Evolutionary conservation across 2,888 invertebrate genomes (phyloP).

Genomic region (Amitus sp.): DNA sequence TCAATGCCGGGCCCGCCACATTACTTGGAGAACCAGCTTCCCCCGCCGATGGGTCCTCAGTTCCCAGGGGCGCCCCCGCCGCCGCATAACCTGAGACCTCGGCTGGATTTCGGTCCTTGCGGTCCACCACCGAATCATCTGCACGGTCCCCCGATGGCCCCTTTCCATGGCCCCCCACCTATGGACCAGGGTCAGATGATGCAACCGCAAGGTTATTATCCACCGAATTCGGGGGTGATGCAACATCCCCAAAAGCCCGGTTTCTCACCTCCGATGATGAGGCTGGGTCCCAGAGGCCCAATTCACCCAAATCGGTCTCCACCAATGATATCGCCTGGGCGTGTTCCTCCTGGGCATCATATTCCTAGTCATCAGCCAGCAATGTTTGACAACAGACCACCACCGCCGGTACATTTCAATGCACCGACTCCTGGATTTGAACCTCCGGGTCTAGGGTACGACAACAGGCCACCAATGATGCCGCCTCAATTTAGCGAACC

Average conservation of each 20-base stretch:
- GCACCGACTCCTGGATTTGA: slow-evolving; percentile 45
- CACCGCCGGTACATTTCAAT: slow-evolving; percentile 38
- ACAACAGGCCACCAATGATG: no score
- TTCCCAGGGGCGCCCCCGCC: slow-evolving; percentile 20
- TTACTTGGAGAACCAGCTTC: slow-evolving; percentile 54
- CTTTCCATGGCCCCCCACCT: slow-evolving; percentile 47
- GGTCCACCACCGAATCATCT: slow-evolving; percentile 37
- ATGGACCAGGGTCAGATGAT: slow-evolving; percentile 46
- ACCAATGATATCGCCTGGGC: slow-evolving; percentile 36
- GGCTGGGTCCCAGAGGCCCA: no score
- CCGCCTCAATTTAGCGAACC: slow-evolving; percentile 37
- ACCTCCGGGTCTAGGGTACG: slow-evolving; percentile 38
- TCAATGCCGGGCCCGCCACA: slow-evolving; percentile 48
- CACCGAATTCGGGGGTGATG: slow-evolving; percentile 32
- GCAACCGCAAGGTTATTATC: slow-evolving; percentile 39
- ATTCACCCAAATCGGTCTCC: slow-evolving; percentile 44
- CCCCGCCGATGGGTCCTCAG: slow-evolving; percentile 43
- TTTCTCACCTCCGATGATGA: slow-evolving; percentile 35
- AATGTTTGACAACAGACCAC: slow-evolving; percentile 51
- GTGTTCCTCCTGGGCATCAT: slow-evolving; percentile 40
- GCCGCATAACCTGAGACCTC: slow-evolving; percentile 47
- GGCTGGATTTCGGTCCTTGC: slow-evolving; percentile 53
- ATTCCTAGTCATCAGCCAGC: slow-evolving; percentile 39
- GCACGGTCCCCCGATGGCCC: slow-evolving; percentile 13
- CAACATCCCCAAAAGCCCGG: slow-evolving; percentile 38